Evolutionary conservation across 1,140 invertebrate genomes (phyloP).

Genomic region (Papilio aristodemus): DNA sequence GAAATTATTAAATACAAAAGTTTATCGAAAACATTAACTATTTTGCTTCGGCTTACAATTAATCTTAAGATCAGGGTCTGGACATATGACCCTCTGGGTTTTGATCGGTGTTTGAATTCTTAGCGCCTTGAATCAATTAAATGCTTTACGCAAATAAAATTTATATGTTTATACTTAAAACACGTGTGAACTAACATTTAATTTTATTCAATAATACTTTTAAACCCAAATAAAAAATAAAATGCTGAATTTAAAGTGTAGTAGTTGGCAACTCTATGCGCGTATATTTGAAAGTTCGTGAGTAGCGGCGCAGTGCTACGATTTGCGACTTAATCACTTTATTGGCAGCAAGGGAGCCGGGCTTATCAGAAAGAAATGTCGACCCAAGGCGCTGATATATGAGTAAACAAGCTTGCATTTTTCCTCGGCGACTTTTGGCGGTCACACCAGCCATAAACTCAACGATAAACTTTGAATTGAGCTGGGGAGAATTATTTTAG

Average conservation of each 20-base stretch:
- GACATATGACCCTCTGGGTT: too few relatives aligned
- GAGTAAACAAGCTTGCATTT: conserved; percentile 79
- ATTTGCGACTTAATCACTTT: conserved; percentile 81
- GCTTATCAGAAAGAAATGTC: conserved; percentile 75
- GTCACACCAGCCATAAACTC: conserved; percentile 72
- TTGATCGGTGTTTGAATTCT: too few relatives aligned
- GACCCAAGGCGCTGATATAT: conserved; percentile 67
- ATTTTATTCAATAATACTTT: neutral
- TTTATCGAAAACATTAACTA: too few relatives aligned
- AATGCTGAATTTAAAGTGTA: conserved; percentile 35
- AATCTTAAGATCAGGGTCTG: too few relatives aligned
- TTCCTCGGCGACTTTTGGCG: conserved; percentile 72
- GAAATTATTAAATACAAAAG: too few relatives aligned
- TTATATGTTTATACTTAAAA: too few relatives aligned
- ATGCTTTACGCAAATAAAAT: too few relatives aligned
- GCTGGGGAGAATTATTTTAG: conserved; percentile 53
- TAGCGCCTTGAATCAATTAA: too few relatives aligned
- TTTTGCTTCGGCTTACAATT: too few relatives aligned
- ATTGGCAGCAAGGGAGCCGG: conserved; percentile 74
- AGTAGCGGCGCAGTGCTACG: conserved; percentile 56
- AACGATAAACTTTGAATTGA: conserved; percentile 70
- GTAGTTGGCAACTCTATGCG: conserved; percentile 36
- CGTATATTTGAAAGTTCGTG: conserved; percentile 48
- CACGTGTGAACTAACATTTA: neutral
- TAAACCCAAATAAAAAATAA: neutral